Conservation (phyloP, 2,888 invertebrate genomes). For the Pseudococcus longispinus region DNA sequence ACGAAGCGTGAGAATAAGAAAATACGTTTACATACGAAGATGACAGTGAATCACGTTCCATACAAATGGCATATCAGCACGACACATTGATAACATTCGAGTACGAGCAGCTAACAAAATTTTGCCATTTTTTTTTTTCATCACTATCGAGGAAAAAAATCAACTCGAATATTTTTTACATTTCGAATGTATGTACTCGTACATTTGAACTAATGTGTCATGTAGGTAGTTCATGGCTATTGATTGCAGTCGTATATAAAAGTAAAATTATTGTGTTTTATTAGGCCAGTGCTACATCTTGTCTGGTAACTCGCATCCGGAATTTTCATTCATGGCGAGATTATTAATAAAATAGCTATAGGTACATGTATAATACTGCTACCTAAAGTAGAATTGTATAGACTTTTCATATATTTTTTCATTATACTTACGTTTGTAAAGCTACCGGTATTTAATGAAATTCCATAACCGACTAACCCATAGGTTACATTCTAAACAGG, state of each 20-base stretch:
- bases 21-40: neutral
- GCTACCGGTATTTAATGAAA: constrained; percentile 25
- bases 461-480: constrained; percentile 35
- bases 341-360: neutral
- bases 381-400: neutral
- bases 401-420: neutral
- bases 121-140: neutral
- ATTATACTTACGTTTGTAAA: neutral
- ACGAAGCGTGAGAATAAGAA: neutral
- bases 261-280: neutral
- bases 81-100: neutral
- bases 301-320: neutral
- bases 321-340: neutral
- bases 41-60: neutral
- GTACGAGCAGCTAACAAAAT: neutral
- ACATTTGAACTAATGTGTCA: neutral
- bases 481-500: constrained; percentile 20
- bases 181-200: neutral
- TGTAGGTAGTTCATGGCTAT: neutral
- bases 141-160: neutral
- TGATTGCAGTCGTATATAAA: neutral
- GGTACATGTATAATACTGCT: neutral
- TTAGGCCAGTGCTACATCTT: neutral
- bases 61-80: neutral
- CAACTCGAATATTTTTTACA: neutral